A percentile compares a stretch with the other conserved stretches of the same genome.
phyloP scores from a whole-genome alignment of 2,113 vertebrate genomes.

The Hyla sarda region DNA sequence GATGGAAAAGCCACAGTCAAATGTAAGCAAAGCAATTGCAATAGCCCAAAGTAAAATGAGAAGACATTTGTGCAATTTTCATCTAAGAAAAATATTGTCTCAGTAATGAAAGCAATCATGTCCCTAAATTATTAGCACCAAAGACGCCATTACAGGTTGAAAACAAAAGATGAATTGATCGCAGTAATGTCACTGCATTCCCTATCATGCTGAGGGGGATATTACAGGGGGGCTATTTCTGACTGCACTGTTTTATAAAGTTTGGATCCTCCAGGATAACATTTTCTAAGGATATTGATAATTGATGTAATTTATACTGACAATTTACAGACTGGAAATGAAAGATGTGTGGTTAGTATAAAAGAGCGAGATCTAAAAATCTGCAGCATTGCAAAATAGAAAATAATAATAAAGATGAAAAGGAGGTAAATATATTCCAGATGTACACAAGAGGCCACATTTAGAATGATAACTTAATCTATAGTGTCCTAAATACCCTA shows the following conservation, averaged over 20 bases:
- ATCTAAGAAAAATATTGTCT: slow-evolving; percentile 47
- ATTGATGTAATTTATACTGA: slow-evolving; percentile 37
- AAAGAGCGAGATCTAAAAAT: slow-evolving; percentile 20
- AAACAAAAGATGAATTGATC: slow-evolving; percentile 39
- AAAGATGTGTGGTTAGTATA: slow-evolving; percentile 9
- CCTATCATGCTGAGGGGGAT: slow-evolving; percentile 6
- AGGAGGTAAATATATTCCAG: not conserved
- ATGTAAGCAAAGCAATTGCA: not conserved
- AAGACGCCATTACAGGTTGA: slow-evolving; percentile 29
- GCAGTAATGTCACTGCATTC: slow-evolving; percentile 38
- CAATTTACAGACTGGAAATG: slow-evolving; percentile 8
- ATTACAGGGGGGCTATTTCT: slow-evolving; percentile 7
- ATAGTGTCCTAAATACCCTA: not conserved
- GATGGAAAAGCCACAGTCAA: slow-evolving; percentile 57
- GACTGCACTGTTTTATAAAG: slow-evolving; percentile 35
- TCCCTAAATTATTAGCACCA: not conserved
- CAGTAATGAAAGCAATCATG: slow-evolving; percentile 22
- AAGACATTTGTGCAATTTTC: slow-evolving; percentile 11
- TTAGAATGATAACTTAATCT: not conserved
- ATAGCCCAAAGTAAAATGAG: slow-evolving; percentile 43
- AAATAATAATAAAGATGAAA: slow-evolving; percentile 7
- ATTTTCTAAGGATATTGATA: slow-evolving; percentile 42
- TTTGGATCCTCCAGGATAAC: slow-evolving; percentile 17
- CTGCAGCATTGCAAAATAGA: not conserved
- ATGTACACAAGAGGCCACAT: not conserved